Evolutionary conservation across 2,888 invertebrate genomes (phyloP).

Genomic region (Lapara coniferarum): DNA sequence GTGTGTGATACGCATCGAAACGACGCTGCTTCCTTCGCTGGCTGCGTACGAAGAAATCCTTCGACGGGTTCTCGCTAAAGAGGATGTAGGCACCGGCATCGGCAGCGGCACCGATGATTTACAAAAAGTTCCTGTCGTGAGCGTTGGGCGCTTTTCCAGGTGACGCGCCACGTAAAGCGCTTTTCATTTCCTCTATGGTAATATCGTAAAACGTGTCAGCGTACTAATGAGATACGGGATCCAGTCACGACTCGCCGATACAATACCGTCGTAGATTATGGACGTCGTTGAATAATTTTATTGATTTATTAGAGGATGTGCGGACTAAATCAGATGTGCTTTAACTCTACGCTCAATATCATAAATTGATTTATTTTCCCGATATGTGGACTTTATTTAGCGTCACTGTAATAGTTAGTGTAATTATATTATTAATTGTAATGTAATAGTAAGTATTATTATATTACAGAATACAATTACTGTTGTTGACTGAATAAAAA

Average conservation of each 20-base stretch:
- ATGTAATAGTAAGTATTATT: no score
- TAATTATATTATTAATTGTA: no score
- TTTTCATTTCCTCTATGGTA: constrained; percentile 71
- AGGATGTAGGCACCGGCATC: constrained; percentile 63
- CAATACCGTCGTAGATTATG: constrained; percentile 41
- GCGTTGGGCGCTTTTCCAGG: constrained; percentile 60
- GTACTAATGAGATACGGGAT: constrained; percentile 65
- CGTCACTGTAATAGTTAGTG: no score
- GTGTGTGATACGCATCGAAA: constrained; percentile 67
- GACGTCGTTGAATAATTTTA: constrained; percentile 33
- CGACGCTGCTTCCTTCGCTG: constrained; percentile 69
- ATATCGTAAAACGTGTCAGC: constrained; percentile 69
- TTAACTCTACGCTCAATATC: not conserved
- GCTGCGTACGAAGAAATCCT: constrained; percentile 66
- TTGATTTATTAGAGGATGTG: constrained; percentile 34
- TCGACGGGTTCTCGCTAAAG: constrained; percentile 68
- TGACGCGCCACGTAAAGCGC: constrained; percentile 52
- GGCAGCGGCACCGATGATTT: constrained; percentile 58
- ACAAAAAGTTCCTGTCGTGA: constrained; percentile 73
- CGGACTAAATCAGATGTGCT: constrained; percentile 20
- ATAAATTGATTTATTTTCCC: not conserved
- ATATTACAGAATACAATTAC: no score
- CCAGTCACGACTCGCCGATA: constrained; percentile 57
- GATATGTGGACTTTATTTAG: not conserved
- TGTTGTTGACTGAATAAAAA: no score